Percentiles rank a stretch among this genome's conserved stretches.
These are phyloP conservation scores for Leptopilina drosophilae DNA, from an alignment of 2,888 invertebrate species.

Conservation along the genomic window DNA sequence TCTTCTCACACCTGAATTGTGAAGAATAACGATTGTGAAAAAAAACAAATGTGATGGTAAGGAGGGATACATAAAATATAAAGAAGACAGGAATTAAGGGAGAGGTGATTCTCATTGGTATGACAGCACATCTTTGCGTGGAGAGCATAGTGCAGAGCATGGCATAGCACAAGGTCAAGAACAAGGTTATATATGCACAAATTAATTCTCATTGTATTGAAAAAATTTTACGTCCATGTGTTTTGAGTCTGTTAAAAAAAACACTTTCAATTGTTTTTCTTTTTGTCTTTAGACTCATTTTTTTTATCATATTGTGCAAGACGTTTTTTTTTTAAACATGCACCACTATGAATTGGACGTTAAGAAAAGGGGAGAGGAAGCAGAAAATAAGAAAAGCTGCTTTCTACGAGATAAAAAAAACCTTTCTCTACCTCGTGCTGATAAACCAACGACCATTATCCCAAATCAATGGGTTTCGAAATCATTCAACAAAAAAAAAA, in stretches of 20 bases:
- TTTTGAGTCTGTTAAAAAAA: background rate
- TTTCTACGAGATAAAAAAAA: conserved; percentile 45
- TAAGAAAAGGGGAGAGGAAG: conserved; percentile 47
- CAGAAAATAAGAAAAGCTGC: conserved; percentile 52
- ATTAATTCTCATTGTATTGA: conserved; percentile 53
- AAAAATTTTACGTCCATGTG: conserved; percentile 35
- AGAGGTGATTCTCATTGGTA: conserved; percentile 73
- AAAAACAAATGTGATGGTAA: conserved; percentile 29
- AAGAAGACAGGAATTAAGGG: conserved; percentile 57
- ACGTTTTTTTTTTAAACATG: conserved; percentile 17
- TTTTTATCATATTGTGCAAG: conserved; percentile 27
- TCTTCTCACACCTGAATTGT: conserved; percentile 49
- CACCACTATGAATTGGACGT: conserved; percentile 47
- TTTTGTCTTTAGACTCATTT: background rate
- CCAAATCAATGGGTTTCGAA: conserved; percentile 18
- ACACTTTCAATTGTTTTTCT: conserved; percentile 19
- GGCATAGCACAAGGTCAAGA: conserved; percentile 73
- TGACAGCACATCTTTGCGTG: conserved; percentile 77
- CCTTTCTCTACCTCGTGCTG: conserved; percentile 53
- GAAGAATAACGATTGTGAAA: conserved; percentile 44
- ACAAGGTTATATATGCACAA: conserved; percentile 66
- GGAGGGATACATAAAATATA: conserved; percentile 50
- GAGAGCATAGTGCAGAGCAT: conserved; percentile 73
- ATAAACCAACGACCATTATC: conserved; percentile 48
- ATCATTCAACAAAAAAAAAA: no score